Percentiles rank a stretch among this genome's conserved stretches.
Conservation (phyloP, 2,113 vertebrate species). For the Rhinolophus ferrumequinum region DNA sequence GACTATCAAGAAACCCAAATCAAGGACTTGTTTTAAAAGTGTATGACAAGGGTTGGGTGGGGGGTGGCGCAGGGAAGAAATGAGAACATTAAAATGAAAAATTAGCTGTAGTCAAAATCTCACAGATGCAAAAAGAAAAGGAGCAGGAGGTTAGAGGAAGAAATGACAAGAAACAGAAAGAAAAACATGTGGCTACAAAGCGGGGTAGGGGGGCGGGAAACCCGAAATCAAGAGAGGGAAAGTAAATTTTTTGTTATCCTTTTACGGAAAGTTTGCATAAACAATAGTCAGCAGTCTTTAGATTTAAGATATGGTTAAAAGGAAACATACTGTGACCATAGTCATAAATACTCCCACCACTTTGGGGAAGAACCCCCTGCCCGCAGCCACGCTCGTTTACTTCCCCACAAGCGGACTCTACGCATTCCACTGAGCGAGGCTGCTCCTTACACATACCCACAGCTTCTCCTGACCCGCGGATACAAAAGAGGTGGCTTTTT, state of each 20-base stretch:
- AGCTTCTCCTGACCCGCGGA: neutral
- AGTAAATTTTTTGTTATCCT: constrained; percentile 43
- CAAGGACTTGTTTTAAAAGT: constrained; percentile 11
- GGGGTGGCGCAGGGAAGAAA: neutral
- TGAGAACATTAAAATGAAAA: constrained; percentile 26
- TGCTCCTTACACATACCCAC: accelerated
- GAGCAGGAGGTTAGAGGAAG: neutral
- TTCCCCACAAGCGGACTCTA: too few species aligned
- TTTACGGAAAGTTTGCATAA: constrained; percentile 63
- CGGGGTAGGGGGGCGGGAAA: too few species aligned
- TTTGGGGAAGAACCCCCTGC: neutral
- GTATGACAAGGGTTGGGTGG: neutral
- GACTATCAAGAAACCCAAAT: constrained; percentile 12
- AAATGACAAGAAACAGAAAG: constrained; percentile 62
- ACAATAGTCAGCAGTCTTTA: constrained; percentile 51
- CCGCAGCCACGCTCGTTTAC: neutral
- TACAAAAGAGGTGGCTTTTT: too few species aligned
- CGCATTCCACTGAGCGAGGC: accelerated
- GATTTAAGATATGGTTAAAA: constrained; percentile 62
- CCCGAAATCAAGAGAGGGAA: constrained; percentile 1
- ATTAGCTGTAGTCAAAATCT: constrained; percentile 36
- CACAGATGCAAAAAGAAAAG: constrained; percentile 16
- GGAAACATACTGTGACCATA: constrained; percentile 18
- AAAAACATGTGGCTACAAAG: constrained; percentile 37
- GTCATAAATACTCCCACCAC: neutral